Evolutionary conservation across 2,888 invertebrate genomes (phyloP).

Genomic region (Parnassius mnemosyne): DNA sequence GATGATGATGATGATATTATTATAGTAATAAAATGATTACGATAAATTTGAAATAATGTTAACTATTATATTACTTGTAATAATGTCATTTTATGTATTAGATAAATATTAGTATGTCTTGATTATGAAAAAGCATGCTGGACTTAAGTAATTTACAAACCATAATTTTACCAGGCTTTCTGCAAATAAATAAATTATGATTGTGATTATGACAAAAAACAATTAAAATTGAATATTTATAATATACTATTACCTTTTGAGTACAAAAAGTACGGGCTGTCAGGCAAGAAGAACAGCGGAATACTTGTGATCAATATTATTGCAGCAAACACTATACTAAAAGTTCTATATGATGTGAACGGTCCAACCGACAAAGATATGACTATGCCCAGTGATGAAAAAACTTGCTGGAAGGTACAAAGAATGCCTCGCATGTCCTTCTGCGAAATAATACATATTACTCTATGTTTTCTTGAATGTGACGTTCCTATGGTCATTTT

Average conservation of each 20-base stretch:
- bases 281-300: conserved; percentile 54
- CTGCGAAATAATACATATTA: conserved; percentile 39
- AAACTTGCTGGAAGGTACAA: conserved; percentile 57
- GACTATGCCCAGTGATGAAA: conserved; percentile 56
- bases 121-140: no score
- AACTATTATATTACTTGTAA: no score
- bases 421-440: conserved; percentile 60
- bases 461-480: no score
- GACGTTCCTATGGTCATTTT: background rate
- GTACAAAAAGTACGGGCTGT: conserved; percentile 59
- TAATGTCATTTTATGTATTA: no score
- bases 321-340: conserved; percentile 44
- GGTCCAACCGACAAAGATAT: conserved; percentile 56
- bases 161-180: no score
- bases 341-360: conserved; percentile 46
- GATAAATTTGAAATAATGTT: no score
- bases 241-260: conserved; percentile 47
- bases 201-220: background rate
- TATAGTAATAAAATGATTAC: no score
- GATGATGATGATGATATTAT: no score
- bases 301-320: conserved; percentile 39
- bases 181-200: no score
- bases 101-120: no score
- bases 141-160: no score
- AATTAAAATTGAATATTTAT: background rate